These are phyloP conservation scores for Copsychus sechellarum DNA, from an alignment of 2,113 vertebrate species.

Conservation along the genomic window DNA sequence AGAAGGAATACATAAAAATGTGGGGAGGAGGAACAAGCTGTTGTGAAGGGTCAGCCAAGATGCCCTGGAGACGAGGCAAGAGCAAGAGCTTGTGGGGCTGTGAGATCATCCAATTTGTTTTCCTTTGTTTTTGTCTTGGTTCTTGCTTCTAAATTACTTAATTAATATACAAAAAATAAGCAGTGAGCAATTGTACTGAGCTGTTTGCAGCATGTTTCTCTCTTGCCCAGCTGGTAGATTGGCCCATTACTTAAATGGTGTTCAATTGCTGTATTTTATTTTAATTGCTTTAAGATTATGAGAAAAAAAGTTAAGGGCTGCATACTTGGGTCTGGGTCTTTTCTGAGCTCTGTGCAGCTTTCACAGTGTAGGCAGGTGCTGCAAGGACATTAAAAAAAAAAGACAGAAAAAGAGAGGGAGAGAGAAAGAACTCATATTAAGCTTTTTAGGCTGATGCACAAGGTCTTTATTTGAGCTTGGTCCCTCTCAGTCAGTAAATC, in stretches of 20 bases:
- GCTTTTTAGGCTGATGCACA: neutral
- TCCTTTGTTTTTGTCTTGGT: constrained; percentile 18
- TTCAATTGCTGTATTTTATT: neutral
- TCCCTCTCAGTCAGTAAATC: neutral
- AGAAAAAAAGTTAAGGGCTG: neutral
- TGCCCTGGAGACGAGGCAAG: constrained; percentile 8
- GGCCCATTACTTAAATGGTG: neutral
- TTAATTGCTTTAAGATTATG: neutral
- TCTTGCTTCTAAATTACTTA: constrained; percentile 40
- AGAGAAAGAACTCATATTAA: neutral
- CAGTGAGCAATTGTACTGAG: constrained; percentile 8
- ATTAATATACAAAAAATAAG: constrained; percentile 28
- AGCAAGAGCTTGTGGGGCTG: neutral
- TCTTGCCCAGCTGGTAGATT: neutral
- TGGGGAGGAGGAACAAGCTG: neutral
- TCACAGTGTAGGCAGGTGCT: neutral
- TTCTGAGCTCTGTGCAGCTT: neutral
- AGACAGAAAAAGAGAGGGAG: neutral
- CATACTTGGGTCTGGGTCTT: neutral
- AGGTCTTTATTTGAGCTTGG: neutral
- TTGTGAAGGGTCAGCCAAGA: constrained; percentile 19
- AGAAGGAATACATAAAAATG: constrained; percentile 13
- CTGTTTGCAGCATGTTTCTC: constrained; percentile 4
- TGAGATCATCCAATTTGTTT: constrained; percentile 27
- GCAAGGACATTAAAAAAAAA: neutral